Base-by-base conservation (phyloP, 2,113 vertebrate genomes). In the Hipposideros armiger region DNA sequence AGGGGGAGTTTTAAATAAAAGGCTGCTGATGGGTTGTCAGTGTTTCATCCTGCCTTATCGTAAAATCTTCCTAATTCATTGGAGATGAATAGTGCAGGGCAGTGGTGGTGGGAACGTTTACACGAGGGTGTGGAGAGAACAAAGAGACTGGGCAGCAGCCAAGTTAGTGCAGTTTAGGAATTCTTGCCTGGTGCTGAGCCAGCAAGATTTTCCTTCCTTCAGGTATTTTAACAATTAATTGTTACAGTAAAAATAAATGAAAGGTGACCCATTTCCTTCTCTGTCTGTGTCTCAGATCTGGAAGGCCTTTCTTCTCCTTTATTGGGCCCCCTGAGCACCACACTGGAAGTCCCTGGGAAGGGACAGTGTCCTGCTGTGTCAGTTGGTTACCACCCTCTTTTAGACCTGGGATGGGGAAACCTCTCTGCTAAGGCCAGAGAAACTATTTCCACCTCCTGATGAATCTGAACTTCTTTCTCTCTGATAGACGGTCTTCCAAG, bases 121-220 rank as follows among this genome's bases (percentile, higher is more conserved):
- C 4, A 42, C 5, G 16, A 73, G 73, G 84, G 76, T 52, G 60
- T 84, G 87, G 56, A 7, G 20, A 32, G 87, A 94, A 86, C 94
- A 95, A 82, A 95, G 54, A 42, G 36, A 28, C 54, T 7, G 58
- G 58, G 11, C 4, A 40, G 20, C 8, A 36, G 91, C 72, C 45
- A 67, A 7, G 17, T 42, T 14, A 14, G 13, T 40, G 26, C 60
- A 9, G 0, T 58, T 82, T 58, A 92, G 73, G 78, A 94, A 91
- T 90, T 92, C 76, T 47, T 85, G 62, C 45, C 32, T 45, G 89
- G 56, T 67, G 15, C 84, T n/a, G 42, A 70, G 60, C 56, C 84
- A 76, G 72, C 60, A 50, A 76, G 19, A 7, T 24, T 54, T 95
- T 95, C 58, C 64, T 95, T 89, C 54, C 56, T 97, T 60, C 30